phyloP scores from a whole-genome alignment of 2,888 invertebrate species.

The Diachrysia chrysitis region DNA sequence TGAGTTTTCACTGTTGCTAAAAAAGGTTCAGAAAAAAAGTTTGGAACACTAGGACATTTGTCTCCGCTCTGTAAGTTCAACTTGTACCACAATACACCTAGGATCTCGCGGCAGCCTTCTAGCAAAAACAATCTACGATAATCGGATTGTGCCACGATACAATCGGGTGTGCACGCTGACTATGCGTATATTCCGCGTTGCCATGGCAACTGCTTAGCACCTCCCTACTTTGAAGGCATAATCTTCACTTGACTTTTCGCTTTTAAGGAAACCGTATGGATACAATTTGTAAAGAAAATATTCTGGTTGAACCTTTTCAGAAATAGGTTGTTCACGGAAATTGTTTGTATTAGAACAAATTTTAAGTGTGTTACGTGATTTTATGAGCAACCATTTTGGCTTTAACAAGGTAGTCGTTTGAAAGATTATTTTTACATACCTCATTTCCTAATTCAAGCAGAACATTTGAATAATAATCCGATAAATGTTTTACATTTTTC shows the following conservation, averaged over 20 bases:
- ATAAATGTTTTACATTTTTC: no score
- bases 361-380: no score
- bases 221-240: conserved; percentile 31
- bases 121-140: conserved; percentile 73
- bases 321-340: conserved; percentile 18
- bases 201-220: conserved; percentile 50
- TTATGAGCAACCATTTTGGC: no score
- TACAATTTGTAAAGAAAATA: conserved; percentile 44
- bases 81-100: conserved; percentile 39
- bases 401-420: no score
- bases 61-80: conserved; percentile 17
- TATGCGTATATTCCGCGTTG: conserved; percentile 40
- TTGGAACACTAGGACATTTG: not conserved
- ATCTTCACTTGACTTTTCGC: conserved; percentile 53
- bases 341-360: not conserved
- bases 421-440: no score
- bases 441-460: no score
- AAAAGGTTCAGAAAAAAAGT: no score
- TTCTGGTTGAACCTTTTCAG: conserved; percentile 23
- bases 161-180: conserved; percentile 56
- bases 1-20: no score
- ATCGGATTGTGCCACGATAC: conserved; percentile 69
- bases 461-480: no score
- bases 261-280: conserved; percentile 18
- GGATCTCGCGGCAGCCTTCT: conserved; percentile 47